Conservation (phyloP, 2,113 vertebrate genomes). For the Corythaeola cristata region DNA sequence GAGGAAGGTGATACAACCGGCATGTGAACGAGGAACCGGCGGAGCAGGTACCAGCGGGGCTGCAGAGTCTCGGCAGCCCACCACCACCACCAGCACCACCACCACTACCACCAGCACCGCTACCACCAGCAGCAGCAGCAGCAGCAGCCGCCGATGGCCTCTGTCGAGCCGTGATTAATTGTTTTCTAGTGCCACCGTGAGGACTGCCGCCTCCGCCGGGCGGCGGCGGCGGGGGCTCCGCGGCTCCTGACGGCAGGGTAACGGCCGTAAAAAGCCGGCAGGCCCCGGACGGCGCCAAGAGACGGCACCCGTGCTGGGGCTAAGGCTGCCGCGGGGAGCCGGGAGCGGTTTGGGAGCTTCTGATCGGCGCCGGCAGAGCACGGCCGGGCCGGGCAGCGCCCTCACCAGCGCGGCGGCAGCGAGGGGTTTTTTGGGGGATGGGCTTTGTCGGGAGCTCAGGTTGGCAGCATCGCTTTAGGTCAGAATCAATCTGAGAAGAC, state of each 20-base stretch:
- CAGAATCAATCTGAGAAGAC: neutral
- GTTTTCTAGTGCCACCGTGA: slow-evolving; percentile 63
- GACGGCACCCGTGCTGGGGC: neutral
- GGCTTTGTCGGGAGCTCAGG: neutral
- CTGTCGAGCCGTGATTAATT: neutral
- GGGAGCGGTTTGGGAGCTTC: rapidly evolving
- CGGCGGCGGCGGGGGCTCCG: too few species aligned
- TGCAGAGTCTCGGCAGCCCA: neutral
- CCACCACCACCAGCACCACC: too few species aligned
- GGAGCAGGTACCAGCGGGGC: rapidly evolving
- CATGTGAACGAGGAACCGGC: rapidly evolving
- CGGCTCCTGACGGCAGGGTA: too few species aligned
- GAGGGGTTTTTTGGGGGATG: too few species aligned
- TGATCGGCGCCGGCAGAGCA: too few species aligned
- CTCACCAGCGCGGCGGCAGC: too few species aligned
- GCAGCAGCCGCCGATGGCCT: neutral
- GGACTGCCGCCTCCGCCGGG: too few species aligned
- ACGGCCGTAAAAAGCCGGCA: too few species aligned
- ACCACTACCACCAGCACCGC: too few species aligned
- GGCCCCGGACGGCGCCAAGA: too few species aligned
- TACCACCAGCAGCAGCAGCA: neutral
- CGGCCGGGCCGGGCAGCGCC: too few species aligned
- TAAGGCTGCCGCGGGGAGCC: neutral
- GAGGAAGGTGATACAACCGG: rapidly evolving
- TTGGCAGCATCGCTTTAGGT: neutral